phyloP scores from a whole-genome alignment of 2,797 vertebrate genomes.

The Pagetopsis macropterus region DNA sequence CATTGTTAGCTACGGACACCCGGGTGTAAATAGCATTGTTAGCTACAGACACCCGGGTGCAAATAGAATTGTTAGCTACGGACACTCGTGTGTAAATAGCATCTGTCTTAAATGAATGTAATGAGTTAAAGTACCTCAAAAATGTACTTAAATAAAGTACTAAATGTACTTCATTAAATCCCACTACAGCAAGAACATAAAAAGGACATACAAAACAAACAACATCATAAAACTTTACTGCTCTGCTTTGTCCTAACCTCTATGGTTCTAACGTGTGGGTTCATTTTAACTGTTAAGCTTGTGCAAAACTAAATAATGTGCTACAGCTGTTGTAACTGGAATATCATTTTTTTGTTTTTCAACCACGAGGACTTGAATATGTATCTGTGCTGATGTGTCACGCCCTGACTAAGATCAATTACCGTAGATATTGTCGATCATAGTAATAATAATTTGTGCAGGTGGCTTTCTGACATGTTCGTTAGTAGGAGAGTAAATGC shows the following conservation, averaged over 20 bases:
- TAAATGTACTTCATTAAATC: too few relatives aligned
- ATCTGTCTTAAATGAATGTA: too few relatives aligned
- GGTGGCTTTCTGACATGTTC: constrained; percentile 19
- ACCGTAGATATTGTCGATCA: constrained; percentile 21
- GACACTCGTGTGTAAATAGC: too few relatives aligned
- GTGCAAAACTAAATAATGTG: constrained; percentile 8
- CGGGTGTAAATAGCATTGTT: too few relatives aligned
- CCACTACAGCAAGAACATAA: background rate
- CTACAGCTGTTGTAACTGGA: constrained; percentile 36
- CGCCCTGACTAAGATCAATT: constrained; percentile 37
- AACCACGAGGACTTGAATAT: constrained; percentile 29
- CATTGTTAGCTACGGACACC: too few relatives aligned
- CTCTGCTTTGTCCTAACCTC: background rate
- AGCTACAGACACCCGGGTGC: too few relatives aligned
- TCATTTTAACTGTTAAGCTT: background rate
- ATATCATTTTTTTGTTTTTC: constrained; percentile 30
- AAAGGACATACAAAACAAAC: constrained; percentile 5
- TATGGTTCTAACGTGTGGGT: background rate
- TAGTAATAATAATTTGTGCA: constrained; percentile 19
- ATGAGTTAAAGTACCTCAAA: too few relatives aligned
- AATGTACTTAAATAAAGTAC: too few relatives aligned
- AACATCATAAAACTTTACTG: background rate
- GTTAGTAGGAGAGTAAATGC: constrained; percentile 32
- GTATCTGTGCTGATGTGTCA: constrained; percentile 48
- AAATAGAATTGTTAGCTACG: too few relatives aligned